Evolutionary conservation across 1,140 invertebrate species (phyloP).

Genomic region (Papilio machaon): DNA sequence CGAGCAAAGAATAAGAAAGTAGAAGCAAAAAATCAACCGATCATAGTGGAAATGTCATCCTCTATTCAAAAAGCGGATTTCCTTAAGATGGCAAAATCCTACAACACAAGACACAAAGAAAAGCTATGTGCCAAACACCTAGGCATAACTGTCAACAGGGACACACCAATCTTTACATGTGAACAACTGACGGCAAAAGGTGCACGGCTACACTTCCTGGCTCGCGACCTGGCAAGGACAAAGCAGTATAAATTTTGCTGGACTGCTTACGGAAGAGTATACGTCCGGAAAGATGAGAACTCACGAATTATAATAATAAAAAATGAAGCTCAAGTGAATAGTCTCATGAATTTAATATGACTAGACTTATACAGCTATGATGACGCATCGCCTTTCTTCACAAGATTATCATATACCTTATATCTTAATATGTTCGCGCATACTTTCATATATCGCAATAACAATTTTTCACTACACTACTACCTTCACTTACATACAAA

Average conservation of each 20-base stretch:
- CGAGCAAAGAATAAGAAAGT: too few species aligned
- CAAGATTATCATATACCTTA: neutral
- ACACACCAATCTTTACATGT: too few species aligned
- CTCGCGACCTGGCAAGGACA: conserved; percentile 31
- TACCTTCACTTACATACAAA: too few species aligned
- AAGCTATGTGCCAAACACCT: too few species aligned
- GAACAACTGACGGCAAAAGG: conserved; percentile 42
- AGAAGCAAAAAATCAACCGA: too few species aligned
- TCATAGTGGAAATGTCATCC: too few species aligned
- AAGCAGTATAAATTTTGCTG: conserved; percentile 42
- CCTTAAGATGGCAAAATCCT: too few species aligned
- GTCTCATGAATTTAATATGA: too few species aligned
- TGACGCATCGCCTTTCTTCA: neutral
- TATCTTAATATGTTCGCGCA: neutral
- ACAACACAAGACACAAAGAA: too few species aligned
- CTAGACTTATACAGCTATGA: conserved; percentile 2
- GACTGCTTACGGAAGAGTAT: conserved; percentile 39
- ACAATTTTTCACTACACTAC: neutral
- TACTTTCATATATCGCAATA: neutral
- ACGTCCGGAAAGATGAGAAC: conserved; percentile 37
- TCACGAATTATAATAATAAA: conserved; percentile 33
- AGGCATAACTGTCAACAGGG: too few species aligned
- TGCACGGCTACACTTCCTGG: conserved; percentile 36
- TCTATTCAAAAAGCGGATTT: too few species aligned
- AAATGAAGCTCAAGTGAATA: conserved; percentile 37